Evolutionary conservation across 2,888 invertebrate species (phyloP).

Genomic region (Vannuccia rotundouncinata): DNA sequence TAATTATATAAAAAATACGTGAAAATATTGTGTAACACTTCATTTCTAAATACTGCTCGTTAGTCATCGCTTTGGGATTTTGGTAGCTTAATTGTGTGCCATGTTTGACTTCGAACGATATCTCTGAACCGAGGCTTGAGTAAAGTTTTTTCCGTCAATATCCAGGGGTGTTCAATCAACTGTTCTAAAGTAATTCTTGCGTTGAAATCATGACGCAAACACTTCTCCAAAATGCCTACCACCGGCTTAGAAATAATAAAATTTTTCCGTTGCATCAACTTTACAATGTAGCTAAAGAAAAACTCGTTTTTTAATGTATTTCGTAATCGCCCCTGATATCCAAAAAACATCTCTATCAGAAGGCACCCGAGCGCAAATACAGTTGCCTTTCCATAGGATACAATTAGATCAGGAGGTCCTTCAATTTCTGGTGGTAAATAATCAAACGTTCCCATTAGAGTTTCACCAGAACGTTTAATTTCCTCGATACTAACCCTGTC

Average conservation of each 20-base stretch:
- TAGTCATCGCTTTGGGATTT: too few species aligned
- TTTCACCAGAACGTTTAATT: slow-evolving; percentile 36
- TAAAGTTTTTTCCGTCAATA: slow-evolving; percentile 29
- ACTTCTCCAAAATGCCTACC: slow-evolving; percentile 33
- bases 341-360: slow-evolving; percentile 35
- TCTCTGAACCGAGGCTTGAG: not conserved
- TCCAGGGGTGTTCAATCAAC: slow-evolving; percentile 32
- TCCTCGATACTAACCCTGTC: slow-evolving; percentile 29
- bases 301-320: slow-evolving; percentile 10
- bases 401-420: slow-evolving; percentile 16
- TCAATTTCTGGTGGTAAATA: slow-evolving; percentile 36
- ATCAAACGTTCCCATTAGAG: slow-evolving; percentile 38
- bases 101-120: not conserved
- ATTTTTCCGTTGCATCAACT: not conserved
- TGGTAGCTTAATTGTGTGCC: too few species aligned
- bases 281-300: not conserved
- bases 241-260: slow-evolving; percentile 8
- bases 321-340: slow-evolving; percentile 30
- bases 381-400: slow-evolving; percentile 35
- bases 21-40: too few species aligned
- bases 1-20: too few species aligned
- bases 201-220: not conserved
- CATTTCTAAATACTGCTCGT: too few species aligned
- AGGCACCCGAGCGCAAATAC: slow-evolving; percentile 35
- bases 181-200: slow-evolving; percentile 11